A percentile compares a stretch with the other conserved stretches of the same genome.
phyloP scores from a whole-genome alignment of 2,797 vertebrate genomes.

The Gallirallus australis region DNA sequence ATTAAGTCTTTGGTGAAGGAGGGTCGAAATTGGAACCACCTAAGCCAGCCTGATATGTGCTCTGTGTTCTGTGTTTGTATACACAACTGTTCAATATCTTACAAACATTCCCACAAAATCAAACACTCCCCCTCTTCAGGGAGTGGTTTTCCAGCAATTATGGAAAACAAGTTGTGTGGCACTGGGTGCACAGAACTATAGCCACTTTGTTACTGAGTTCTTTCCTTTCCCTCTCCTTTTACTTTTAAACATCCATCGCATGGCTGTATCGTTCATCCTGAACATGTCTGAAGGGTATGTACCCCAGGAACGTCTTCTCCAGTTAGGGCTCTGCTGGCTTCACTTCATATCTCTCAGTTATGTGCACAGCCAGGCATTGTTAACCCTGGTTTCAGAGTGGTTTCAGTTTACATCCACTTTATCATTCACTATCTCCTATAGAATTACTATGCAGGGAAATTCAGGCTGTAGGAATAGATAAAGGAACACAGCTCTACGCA shows the following conservation, averaged over 20 bases:
- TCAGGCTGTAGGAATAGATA: not conserved
- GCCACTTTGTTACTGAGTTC: not conserved
- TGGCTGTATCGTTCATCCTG: not conserved
- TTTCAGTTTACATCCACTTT: slow-evolving; percentile 23
- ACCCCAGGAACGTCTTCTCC: not conserved
- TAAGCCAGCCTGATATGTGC: not conserved
- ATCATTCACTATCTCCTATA: not conserved
- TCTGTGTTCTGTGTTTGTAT: not conserved
- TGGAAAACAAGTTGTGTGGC: not conserved
- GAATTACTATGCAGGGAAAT: not conserved
- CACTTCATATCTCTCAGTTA: not conserved
- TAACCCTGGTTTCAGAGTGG: not conserved
- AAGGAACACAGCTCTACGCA: not conserved
- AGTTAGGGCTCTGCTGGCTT: not conserved
- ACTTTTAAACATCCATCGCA: not conserved
- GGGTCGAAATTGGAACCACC: not conserved
- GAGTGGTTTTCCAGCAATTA: not conserved
- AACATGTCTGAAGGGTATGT: not conserved
- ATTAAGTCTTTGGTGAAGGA: not conserved
- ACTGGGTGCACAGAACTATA: not conserved
- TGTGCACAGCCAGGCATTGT: not conserved
- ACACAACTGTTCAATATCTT: not conserved
- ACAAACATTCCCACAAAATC: slow-evolving; percentile 19
- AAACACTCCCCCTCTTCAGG: not conserved
- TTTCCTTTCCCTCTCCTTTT: not conserved